Base-by-base conservation (phyloP, 2,113 vertebrate species). In the Abramis brama region DNA sequence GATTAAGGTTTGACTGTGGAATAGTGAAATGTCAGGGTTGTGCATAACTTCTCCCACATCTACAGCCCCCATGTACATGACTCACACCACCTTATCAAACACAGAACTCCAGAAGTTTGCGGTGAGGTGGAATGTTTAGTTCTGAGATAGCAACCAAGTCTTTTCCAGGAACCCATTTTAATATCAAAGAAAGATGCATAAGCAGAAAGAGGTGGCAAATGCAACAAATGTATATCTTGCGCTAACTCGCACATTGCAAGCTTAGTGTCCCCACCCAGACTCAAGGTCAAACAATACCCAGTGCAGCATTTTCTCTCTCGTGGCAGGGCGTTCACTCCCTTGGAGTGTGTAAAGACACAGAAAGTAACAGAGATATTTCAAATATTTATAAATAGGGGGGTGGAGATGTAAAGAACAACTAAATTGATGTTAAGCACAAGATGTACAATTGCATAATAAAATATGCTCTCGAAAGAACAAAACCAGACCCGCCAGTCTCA, bases 41-140 rank as follows among this genome's bases (percentile, higher is more conserved):
- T 79, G 82, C 81, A 77, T 86, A 88, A 75, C 52, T 83, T 80
- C 82, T 88, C 74, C 55, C 73, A 88, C 84, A 88, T 88, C 45
- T 88, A 82, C 47, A 68, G 55, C 30, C 25, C 39, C 68, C 57
- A 36, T 79, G 71, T 79, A 7, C 43, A 55, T 83, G 75, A 83
- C 80, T 86, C 75, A 79, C 64, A 50, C 25, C n/a, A 76, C 60
- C 83, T 83, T 88, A 76, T 83, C 66, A 57, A 78, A 79, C 60
- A 50, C 80, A 45, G 13, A 86, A 57, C 75, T 75, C 78, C 59
- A 86, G 30, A 75, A 66, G 43, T 86, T 64, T n/a, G 36, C 1
- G 43, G 74, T 83, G 52, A 57, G 77, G 30, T 83, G 79, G 79
- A 78, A 68, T 64, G 68, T 83, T 70, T 66, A 25, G 68, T 6